Conservation (phyloP, 2,797 vertebrate species). For the Sebastes nivosus region DNA sequence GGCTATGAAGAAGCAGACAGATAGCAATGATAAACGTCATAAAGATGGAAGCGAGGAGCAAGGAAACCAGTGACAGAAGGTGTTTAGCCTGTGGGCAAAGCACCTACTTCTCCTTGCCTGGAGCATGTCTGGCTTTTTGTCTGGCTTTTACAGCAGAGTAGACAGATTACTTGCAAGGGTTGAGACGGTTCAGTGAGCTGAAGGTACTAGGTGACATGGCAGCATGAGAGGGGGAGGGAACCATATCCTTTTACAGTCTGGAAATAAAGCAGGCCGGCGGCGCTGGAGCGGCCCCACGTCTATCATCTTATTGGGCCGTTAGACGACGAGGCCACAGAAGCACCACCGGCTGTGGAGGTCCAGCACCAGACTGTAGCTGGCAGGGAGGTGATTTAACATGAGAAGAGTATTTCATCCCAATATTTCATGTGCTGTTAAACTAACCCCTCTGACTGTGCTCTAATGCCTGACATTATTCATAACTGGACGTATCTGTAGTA, state of each 20-base stretch:
- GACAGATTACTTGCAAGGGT: slow-evolving; percentile 58
- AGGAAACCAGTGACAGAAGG: slow-evolving; percentile 14
- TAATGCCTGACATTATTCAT: background rate
- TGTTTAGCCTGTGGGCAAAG: slow-evolving; percentile 37
- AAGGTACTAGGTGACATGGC: slow-evolving; percentile 63
- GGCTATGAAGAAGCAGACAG: slow-evolving; percentile 40
- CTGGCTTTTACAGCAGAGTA: slow-evolving; percentile 64
- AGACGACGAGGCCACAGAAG: slow-evolving; percentile 19
- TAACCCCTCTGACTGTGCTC: background rate
- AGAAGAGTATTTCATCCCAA: slow-evolving; percentile 5
- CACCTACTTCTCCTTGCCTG: slow-evolving; percentile 36
- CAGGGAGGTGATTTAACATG: slow-evolving; percentile 11
- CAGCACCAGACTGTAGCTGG: background rate
- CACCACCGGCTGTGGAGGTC: slow-evolving; percentile 1
- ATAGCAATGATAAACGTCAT: slow-evolving; percentile 55
- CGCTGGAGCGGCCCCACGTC: slow-evolving; percentile 9
- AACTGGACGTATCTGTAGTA: background rate
- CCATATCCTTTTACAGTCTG: slow-evolving; percentile 79
- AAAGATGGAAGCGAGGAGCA: slow-evolving; percentile 8
- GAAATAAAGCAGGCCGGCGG: slow-evolving; percentile 66
- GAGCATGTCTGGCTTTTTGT: slow-evolving; percentile 66
- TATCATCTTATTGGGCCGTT: slow-evolving; percentile 46
- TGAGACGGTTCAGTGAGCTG: slow-evolving; percentile 63
- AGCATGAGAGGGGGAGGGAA: slow-evolving; percentile 14
- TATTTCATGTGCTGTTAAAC: slow-evolving; percentile 8